Base-by-base conservation (phyloP, 2,888 invertebrate genomes). In the Xestia c-nigrum region DNA sequence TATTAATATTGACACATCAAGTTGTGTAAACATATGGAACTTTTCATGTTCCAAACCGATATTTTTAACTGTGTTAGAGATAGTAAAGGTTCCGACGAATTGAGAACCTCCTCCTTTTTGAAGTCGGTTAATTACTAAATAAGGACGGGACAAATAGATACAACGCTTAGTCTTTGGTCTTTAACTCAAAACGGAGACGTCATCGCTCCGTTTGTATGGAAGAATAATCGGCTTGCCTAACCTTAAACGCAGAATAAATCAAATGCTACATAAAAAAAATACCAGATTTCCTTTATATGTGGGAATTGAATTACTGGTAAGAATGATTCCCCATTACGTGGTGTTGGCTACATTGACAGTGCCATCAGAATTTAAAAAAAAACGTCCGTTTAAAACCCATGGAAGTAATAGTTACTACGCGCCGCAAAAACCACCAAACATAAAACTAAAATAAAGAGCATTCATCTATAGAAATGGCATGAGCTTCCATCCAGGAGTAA, bases 321-420 rank as follows among this genome's bases (percentile, higher is more conserved):
- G 38, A 74, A 61, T 52, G 10, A 43, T 68, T 46, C 7, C 12
- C 1, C 16, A 10, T 61, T 14, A 14, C 14, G 67, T 70, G 43
- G 55, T 81, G 80, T 87, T 87, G 86, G 87, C 79, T 64, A 73
- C 10, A 67, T 52, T 76, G 85, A 47, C n/a, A 59, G 14, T 6
- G 24, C 46, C 19, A 57, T 24, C 7, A 12, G 31, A 66, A 61
- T 78, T 87, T 69, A 12, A 5, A 76, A 85, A 80, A 68, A 46
- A 67, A 81, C 85, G 87, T 75, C 38, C 5, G 7, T 64, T 43
- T n/a, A 4, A 57, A 59, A 19, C 21, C 21, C 40, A 64, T n/a
- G 40, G 63, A 64, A 43, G 3, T 64, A 64, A 14, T n/a, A 64
- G 0, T 40, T 64, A 64, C 63, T 4, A 38, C 19, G 21, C 38